Conservation (phyloP, 2,113 vertebrate species). For the Vulpes ferrilata region DNA sequence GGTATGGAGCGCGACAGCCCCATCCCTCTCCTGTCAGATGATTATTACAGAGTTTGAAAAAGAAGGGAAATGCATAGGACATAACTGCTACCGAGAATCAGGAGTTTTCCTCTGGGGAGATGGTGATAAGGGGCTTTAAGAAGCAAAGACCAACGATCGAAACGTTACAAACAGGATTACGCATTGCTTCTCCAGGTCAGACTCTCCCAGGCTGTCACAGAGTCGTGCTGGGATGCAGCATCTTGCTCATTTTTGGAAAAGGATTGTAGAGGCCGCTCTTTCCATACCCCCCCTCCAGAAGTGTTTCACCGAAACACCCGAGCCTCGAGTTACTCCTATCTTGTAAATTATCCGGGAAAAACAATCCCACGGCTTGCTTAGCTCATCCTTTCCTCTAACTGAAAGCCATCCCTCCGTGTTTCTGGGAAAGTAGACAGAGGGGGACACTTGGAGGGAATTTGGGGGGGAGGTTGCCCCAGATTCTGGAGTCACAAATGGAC, state of each 20-base stretch:
- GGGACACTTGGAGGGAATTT: background rate
- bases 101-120: background rate
- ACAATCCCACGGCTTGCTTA: background rate
- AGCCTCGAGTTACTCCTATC: background rate
- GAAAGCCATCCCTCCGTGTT: background rate
- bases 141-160: background rate
- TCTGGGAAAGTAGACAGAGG: background rate
- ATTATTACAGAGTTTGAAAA: background rate
- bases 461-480: background rate
- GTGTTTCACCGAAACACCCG: background rate
- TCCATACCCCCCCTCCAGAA: background rate
- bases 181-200: background rate
- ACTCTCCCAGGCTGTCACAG: background rate
- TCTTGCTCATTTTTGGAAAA: conserved; percentile 40
- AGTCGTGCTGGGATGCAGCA: background rate
- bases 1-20: rapidly evolving
- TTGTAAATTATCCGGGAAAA: background rate
- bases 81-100: background rate
- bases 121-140: background rate
- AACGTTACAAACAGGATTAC: background rate
- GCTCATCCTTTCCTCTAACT: background rate
- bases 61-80: background rate
- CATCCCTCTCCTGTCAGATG: too few species aligned
- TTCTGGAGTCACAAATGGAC: background rate
- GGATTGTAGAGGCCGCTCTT: background rate